phyloP scores from a whole-genome alignment of 2,888 invertebrate genomes.

The Aphelenchoides bicaudatus region DNA sequence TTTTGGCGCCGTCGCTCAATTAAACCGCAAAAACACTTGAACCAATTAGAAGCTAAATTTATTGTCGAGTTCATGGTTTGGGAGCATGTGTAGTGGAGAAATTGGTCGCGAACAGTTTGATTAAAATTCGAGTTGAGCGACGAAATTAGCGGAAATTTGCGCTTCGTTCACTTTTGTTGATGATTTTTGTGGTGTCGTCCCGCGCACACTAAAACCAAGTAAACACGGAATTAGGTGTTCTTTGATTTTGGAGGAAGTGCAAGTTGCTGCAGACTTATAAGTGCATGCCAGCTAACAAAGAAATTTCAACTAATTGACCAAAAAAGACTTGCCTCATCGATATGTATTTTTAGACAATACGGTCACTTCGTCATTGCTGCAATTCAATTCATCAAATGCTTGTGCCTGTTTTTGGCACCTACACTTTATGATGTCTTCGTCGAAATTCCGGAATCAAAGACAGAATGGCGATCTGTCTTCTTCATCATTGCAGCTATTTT shows the following conservation, averaged over 20 bases:
- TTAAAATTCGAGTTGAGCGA: no score
- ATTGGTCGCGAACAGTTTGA: neutral
- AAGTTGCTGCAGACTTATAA: no score
- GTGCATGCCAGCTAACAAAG: no score
- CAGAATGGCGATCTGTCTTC: slow-evolving; percentile 31
- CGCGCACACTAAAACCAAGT: neutral
- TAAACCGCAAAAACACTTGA: no score
- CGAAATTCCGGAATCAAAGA: slow-evolving; percentile 32
- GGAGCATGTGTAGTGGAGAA: neutral
- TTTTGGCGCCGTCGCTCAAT: no score
- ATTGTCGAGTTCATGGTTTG: no score
- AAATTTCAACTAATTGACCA: no score
- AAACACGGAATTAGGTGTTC: neutral
- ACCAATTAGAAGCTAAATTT: no score
- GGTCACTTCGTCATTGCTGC: slow-evolving; percentile 45
- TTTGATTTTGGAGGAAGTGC: no score
- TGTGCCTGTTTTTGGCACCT: slow-evolving; percentile 49
- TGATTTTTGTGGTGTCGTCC: neutral
- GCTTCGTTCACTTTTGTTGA: neutral
- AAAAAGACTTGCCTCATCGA: no score
- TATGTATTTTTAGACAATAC: slow-evolving; percentile 31
- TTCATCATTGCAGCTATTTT: slow-evolving; percentile 31
- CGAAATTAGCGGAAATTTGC: slow-evolving; percentile 5
- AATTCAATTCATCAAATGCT: slow-evolving; percentile 55
- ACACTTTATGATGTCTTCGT: slow-evolving; percentile 42